Percentiles rank a stretch among this genome's conserved stretches.
These are phyloP conservation scores for Recurvirostra avosetta DNA, from an alignment of 2,113 vertebrate species.

Conservation along the genomic window DNA sequence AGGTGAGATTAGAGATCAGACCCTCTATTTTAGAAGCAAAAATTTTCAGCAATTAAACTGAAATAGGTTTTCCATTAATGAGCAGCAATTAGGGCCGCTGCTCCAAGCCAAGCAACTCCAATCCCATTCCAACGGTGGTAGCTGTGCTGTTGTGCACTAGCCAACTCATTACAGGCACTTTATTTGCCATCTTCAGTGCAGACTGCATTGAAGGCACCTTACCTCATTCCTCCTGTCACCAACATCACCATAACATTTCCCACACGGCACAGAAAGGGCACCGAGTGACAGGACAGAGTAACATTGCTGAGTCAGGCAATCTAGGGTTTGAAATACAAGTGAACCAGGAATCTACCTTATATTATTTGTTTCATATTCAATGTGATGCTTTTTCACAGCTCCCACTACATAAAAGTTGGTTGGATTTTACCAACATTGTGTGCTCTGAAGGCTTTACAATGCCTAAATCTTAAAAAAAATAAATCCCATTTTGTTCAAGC, in stretches of 20 bases:
- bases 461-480: not conserved
- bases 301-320: not conserved
- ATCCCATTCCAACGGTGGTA: not conserved
- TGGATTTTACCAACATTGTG: not conserved
- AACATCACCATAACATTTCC: not conserved
- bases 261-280: not conserved
- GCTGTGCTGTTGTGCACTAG: not conserved
- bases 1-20: not conserved
- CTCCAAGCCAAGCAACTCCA: not conserved
- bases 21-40: not conserved
- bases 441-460: not conserved
- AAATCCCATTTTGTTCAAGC: not conserved
- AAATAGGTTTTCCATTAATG: not conserved
- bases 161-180: not conserved
- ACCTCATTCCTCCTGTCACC: not conserved
- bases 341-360: not conserved
- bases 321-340: not conserved
- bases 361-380: not conserved
- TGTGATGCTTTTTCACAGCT: not conserved
- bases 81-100: conserved; percentile 8
- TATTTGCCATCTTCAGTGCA: not conserved
- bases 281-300: not conserved
- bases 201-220: not conserved
- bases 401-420: not conserved
- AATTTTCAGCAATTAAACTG: not conserved